Evolutionary conservation across 2,113 vertebrate genomes (phyloP).

Genomic region (Channa maculata): DNA sequence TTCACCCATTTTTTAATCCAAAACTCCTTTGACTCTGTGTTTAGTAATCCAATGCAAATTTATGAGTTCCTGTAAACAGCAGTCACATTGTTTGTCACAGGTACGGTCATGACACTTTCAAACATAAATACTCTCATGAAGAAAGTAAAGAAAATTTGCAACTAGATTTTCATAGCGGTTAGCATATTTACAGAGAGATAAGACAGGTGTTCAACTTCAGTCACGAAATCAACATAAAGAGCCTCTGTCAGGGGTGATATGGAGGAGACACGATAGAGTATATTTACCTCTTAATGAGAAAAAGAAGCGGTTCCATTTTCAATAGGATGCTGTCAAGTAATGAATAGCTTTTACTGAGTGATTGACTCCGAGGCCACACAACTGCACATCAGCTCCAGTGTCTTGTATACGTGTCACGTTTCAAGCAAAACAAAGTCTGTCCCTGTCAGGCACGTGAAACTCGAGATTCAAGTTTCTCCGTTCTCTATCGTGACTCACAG

Average conservation of each 20-base stretch:
- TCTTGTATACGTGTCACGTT: constrained; percentile 22
- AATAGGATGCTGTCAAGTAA: neutral
- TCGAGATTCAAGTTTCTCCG: constrained; percentile 35
- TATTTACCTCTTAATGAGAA: constrained; percentile 46
- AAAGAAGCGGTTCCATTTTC: constrained; percentile 28
- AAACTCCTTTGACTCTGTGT: neutral
- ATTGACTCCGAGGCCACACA: neutral
- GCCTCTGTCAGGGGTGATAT: constrained; percentile 10
- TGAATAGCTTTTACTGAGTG: neutral
- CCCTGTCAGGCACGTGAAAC: constrained; percentile 29
- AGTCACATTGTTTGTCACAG: neutral
- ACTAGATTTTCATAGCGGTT: constrained; percentile 51
- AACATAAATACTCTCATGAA: constrained; percentile 18
- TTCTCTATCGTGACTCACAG: constrained; percentile 21
- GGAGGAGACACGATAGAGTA: neutral
- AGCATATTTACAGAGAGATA: constrained; percentile 40
- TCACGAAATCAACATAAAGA: constrained; percentile 23
- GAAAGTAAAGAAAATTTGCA: constrained; percentile 48
- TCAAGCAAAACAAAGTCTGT: constrained; percentile 40
- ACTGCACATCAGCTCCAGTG: constrained; percentile 2
- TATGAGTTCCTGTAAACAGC: neutral
- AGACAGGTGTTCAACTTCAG: constrained; percentile 38
- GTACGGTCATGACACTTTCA: constrained; percentile 2
- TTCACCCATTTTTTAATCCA: neutral
- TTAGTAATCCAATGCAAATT: constrained; percentile 41